These are phyloP conservation scores for Poecilus cupreus DNA, from an alignment of 2,888 invertebrate species.

Conservation along the genomic window DNA sequence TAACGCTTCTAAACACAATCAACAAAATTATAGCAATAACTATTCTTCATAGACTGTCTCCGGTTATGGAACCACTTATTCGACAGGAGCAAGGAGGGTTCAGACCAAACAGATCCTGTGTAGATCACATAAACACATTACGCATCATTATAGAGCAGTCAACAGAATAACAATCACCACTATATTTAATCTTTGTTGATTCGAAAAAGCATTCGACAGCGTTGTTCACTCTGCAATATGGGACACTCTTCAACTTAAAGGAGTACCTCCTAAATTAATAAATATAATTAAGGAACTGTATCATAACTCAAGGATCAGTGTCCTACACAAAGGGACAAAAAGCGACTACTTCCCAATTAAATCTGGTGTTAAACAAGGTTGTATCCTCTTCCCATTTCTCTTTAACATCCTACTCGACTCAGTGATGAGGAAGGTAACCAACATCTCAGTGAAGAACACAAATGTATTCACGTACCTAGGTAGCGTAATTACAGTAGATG, in stretches of 20 bases:
- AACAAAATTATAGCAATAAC: neutral
- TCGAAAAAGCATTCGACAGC: neutral
- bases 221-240: neutral
- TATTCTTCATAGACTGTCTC: neutral
- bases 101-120: neutral
- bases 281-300: neutral
- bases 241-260: neutral
- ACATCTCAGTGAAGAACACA: neutral
- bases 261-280: neutral
- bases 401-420: neutral
- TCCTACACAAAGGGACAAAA: neutral
- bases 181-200: too few relatives aligned
- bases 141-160: too few relatives aligned
- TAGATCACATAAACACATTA: neutral
- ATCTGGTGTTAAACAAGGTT: neutral
- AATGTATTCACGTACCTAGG: neutral
- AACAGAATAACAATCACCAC: too few relatives aligned
- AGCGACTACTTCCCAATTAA: neutral
- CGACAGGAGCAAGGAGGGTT: neutral
- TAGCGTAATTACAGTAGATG: neutral
- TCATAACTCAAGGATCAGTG: neutral
- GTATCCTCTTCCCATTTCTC: neutral
- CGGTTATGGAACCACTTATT: neutral
- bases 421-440: neutral
- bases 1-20: neutral